Conservation (phyloP, 2,113 vertebrate species). For the Azemiops feae region DNA sequence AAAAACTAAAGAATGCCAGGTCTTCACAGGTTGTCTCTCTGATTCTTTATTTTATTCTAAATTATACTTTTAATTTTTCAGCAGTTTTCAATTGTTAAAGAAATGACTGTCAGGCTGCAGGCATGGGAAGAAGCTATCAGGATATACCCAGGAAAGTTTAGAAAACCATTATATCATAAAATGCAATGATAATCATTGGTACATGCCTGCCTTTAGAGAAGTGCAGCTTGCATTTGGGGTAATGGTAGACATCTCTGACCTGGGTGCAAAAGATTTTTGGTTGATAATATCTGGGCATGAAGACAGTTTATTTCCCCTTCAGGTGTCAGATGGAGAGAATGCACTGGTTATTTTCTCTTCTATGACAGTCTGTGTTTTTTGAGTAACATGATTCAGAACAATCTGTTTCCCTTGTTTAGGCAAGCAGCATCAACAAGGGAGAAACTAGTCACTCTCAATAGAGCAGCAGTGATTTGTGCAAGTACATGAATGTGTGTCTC, state of each 20-base stretch:
- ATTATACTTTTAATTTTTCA: not conserved
- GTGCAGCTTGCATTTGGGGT: not conserved
- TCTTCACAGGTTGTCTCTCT: not conserved
- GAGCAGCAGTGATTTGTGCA: not conserved
- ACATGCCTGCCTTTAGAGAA: not conserved
- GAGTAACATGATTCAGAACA: not conserved
- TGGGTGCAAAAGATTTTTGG: not conserved
- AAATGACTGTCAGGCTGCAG: not conserved
- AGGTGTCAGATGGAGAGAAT: not conserved
- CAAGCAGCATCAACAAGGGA: not conserved
- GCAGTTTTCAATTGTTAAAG: not conserved
- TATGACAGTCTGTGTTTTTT: not conserved
- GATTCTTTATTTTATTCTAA: not conserved
- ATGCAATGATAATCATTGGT: not conserved
- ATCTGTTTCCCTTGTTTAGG: not conserved
- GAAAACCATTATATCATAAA: not conserved
- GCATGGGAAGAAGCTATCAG: not conserved
- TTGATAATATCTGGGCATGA: not conserved
- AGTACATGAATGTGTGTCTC: not conserved
- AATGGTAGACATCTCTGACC: not conserved
- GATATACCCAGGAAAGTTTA: not conserved
- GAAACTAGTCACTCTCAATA: not conserved
- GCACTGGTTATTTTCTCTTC: not conserved
- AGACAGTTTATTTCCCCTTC: not conserved
- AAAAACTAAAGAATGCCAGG: not conserved